Evolutionary conservation across 2,888 invertebrate species (phyloP), one percentile per base, ranked within the genome.

Genomic region (Rotaria socialis): DNA sequence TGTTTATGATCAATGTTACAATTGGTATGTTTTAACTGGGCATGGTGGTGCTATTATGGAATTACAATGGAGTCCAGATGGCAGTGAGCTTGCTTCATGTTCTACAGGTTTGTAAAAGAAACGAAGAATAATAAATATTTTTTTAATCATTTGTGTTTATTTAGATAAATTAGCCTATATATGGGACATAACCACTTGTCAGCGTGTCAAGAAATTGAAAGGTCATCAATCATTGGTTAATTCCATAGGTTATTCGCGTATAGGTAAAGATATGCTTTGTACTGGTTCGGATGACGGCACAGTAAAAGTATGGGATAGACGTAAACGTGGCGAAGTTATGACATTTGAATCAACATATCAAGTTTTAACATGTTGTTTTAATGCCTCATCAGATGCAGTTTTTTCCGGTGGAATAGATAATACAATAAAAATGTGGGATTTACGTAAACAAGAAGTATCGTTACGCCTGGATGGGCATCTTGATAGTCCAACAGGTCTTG

Each of bases 1-100:
- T 90, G 96, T 97, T 0, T 97, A 96, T 90, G 98, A 96, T 0
- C 97, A 99, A 90, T 99, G 99, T 92, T 97, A 98, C 90, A 99
- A 99, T 91, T 94, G 97, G 88, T 95, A 96, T 89, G 94, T 95
- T 41, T 94, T 99, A 94, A 90, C 94, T 86, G 97, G 97, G 0
- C 99, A 99, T 92, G 95, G 95, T 0, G 99, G 98, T 1, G 96
- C 97, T 3, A 93, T 99, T 2, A 94, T 96, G 94, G 97, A 99
- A 91, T 92, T 98, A 19, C 91, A 92, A 84, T 93, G 90, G 88
- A 90, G 89, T 67, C 89, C 90, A 10, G 91, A 90, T 87, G 89
- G 89, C 86, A 89, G 88, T 89, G 67, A 67, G 35, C 67, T 67
- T 67, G 67, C 67, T 27, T 67, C 67, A 67, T 67, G 67, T 14